Percentiles rank a stretch among this genome's conserved stretches.
phyloP scores from a whole-genome alignment of 2,113 vertebrate genomes.

The Anhinga rufa region DNA sequence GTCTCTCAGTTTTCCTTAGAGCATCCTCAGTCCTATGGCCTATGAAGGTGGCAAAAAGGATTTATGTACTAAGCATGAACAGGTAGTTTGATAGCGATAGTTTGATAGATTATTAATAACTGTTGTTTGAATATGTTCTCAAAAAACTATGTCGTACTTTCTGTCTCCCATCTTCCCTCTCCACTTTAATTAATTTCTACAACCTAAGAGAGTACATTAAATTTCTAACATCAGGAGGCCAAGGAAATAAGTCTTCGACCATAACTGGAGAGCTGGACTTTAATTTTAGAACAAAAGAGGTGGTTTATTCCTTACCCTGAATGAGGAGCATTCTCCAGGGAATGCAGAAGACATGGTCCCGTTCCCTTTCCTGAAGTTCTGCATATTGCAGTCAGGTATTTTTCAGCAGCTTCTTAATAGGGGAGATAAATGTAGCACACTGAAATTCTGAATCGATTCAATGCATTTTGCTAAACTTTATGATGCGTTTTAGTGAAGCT shows the following conservation, averaged over 20 bases:
- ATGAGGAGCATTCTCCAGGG: not conserved
- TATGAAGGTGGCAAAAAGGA: not conserved
- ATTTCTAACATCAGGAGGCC: not conserved
- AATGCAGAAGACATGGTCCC: not conserved
- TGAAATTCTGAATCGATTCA: not conserved
- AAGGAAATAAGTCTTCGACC: not conserved
- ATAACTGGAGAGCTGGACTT: not conserved
- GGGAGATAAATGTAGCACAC: not conserved
- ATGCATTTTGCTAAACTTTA: not conserved
- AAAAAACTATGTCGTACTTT: not conserved
- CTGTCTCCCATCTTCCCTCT: not conserved
- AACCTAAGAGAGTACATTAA: not conserved
- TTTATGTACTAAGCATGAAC: not conserved
- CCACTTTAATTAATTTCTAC: not conserved
- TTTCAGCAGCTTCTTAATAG: not conserved
- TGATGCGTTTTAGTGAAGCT: not conserved
- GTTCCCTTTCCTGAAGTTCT: not conserved
- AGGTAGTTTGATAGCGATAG: not conserved
- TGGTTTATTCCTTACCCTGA: not conserved
- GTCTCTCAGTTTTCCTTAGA: not conserved
- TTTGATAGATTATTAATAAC: not conserved
- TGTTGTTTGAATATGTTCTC: not conserved
- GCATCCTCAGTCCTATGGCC: not conserved
- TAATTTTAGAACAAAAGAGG: not conserved
- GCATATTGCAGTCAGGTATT: not conserved